phyloP scores from a whole-genome alignment of 1,140 invertebrate genomes.

The Sogatella furcifera region DNA sequence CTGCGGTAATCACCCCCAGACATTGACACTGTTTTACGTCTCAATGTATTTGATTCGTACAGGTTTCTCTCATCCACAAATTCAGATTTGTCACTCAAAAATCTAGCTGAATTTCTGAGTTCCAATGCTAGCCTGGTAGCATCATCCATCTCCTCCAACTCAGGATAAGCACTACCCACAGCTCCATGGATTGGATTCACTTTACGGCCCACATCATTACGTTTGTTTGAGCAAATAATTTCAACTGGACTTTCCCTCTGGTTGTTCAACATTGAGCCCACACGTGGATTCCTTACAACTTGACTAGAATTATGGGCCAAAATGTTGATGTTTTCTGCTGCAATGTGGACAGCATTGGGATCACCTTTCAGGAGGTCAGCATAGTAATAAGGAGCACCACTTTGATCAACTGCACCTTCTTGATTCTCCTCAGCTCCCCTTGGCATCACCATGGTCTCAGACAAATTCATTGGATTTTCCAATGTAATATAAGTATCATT shows the following conservation, averaged over 20 bases:
- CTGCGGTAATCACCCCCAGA: conserved; percentile 28
- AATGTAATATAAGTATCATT: neutral
- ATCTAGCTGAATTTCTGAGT: conserved; percentile 52
- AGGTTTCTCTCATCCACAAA: conserved; percentile 65
- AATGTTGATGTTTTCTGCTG: neutral
- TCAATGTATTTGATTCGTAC: conserved; percentile 53
- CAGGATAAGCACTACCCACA: neutral
- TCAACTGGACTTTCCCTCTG: conserved; percentile 39
- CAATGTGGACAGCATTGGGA: conserved; percentile 4
- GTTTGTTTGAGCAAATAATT: conserved; percentile 41
- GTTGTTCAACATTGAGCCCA: conserved; percentile 44
- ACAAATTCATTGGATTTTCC: neutral
- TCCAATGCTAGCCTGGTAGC: conserved; percentile 47
- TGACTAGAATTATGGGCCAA: no score
- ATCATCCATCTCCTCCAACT: conserved; percentile 28
- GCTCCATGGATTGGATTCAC: conserved; percentile 54
- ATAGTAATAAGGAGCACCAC: conserved; percentile 70
- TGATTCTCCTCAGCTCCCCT: conserved; percentile 24
- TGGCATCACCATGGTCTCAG: conserved; percentile 12
- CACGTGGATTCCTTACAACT: conserved; percentile 9
- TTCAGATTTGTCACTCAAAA: conserved; percentile 53
- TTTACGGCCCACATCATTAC: conserved; percentile 61
- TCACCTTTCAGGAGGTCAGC: conserved; percentile 51
- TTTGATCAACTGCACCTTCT: conserved; percentile 22
- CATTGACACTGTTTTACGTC: conserved; percentile 36